Conservation (phyloP, 2,797 vertebrate species). For the Liasis olivaceus region DNA sequence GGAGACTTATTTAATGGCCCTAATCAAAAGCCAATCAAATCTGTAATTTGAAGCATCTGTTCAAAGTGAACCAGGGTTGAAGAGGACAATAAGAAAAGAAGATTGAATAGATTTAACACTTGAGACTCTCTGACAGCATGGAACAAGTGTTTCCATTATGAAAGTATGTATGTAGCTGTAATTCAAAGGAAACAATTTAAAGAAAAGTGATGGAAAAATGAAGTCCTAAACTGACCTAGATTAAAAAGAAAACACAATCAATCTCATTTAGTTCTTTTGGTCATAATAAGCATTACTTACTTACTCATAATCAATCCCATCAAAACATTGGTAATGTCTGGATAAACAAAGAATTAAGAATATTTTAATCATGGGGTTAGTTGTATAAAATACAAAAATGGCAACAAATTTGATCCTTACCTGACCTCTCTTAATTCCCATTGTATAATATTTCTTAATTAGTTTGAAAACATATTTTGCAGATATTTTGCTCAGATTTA, state of each 20-base stretch:
- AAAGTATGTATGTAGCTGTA: conserved; percentile 30
- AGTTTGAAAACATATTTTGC: neutral
- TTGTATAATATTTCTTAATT: conserved; percentile 9
- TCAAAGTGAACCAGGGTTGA: conserved; percentile 32
- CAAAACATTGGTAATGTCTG: conserved; percentile 45
- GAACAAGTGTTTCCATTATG: conserved; percentile 46
- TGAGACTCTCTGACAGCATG: conserved; percentile 37
- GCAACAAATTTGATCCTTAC: conserved; percentile 48
- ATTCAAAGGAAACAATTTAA: conserved; percentile 54
- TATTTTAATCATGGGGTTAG: conserved; percentile 47
- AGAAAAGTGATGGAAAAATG: conserved; percentile 31
- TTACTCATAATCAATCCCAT: conserved; percentile 18
- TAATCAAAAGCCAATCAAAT: conserved; percentile 54
- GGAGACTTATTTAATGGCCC: conserved; percentile 43
- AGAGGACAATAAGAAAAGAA: neutral
- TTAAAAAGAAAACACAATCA: neutral
- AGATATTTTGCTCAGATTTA: conserved; percentile 40
- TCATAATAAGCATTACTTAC: neutral
- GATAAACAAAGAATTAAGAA: conserved; percentile 41
- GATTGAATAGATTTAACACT: conserved; percentile 46
- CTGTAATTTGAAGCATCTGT: conserved; percentile 35
- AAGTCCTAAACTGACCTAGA: conserved; percentile 35
- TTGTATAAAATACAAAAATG: conserved; percentile 43
- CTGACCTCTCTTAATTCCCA: neutral
- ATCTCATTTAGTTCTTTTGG: neutral